Base-by-base conservation (phyloP, 2,113 vertebrate species). In the Merops nubicus region DNA sequence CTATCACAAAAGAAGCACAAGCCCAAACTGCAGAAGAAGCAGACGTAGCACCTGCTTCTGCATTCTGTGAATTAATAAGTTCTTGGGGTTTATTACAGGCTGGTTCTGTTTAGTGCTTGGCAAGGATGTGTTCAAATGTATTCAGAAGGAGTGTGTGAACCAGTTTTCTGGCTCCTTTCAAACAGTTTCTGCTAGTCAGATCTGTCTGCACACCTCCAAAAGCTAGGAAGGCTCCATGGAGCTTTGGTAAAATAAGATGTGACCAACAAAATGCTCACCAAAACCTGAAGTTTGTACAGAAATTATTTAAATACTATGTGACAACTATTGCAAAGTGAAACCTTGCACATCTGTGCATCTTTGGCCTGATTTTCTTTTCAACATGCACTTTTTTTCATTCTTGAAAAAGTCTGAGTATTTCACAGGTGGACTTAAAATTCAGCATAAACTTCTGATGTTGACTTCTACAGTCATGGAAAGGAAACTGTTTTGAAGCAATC, bases 31-130 rank as follows among this genome's bases (percentile, higher is more conserved):
- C 79, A 89, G 82, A 48, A 84, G 85, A 20, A 85, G 50, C 43
- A 83, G 63, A 3, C 67, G 6, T 12, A 88, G 79, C 90, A 96
- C 91, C 92, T 94, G 93, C 81, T 82, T 75, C 67, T 93, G 76
- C 56, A 19, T 67, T 63, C 79, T 50, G 48, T 12, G 65, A 92
- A 92, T 95, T 89, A 69, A 88, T 88, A 74, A 93, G 15, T 83
- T 67, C 48, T 94, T 48, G 63, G 82, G 54, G 38, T 96, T 92
- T 81, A 83, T 92, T 86, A 19, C 68, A 92, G 85, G 25, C 90
- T 96, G 88, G 54, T 85, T 86, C 47, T 93, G 48, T 72, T 75
- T n/a, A 79, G 63, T 59, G 54, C 70, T 88, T 96, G 89, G 89
- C 93, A 85, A 81, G 93, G 82, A 36, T 40, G 36, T 36, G 64